Conservation (phyloP, 2,113 vertebrate species). For the Pogona vitticeps region DNA sequence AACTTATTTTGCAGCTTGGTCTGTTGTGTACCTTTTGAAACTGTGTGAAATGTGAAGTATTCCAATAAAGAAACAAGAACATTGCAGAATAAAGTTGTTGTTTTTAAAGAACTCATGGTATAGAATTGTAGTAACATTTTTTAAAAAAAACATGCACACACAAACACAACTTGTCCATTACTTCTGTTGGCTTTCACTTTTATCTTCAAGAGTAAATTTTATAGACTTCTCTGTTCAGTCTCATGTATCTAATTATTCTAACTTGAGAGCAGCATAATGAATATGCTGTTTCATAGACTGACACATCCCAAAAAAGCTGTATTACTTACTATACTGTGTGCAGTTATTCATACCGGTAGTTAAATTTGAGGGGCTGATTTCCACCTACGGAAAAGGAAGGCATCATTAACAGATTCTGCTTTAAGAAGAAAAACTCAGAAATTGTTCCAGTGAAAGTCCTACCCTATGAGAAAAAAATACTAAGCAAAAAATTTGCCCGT, state of each 20-base stretch:
- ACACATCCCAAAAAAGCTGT: fast-evolving
- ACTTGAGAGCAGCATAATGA: not conserved
- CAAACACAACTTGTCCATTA: not conserved
- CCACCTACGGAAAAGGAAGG: not conserved
- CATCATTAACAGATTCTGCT: no score
- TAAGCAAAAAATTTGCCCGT: no score
- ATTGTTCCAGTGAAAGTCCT: no score
- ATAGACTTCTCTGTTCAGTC: not conserved
- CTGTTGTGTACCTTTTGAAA: conserved; percentile 23
- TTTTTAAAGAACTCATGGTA: conserved; percentile 27
- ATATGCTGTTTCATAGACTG: not conserved
- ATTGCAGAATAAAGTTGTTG: conserved; percentile 23
- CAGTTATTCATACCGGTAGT: not conserved
- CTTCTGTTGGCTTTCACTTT: not conserved
- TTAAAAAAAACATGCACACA: not conserved
- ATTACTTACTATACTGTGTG: not conserved
- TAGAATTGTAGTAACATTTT: conserved; percentile 4
- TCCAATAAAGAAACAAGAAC: not conserved
- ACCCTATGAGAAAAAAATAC: no score
- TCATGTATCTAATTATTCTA: not conserved
- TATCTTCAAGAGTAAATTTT: not conserved
- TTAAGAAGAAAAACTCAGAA: no score
- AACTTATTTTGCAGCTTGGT: not conserved
- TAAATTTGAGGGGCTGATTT: not conserved
- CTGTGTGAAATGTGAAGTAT: not conserved